Conservation (phyloP, 2,888 invertebrate genomes). For the Trilocha varians region DNA sequence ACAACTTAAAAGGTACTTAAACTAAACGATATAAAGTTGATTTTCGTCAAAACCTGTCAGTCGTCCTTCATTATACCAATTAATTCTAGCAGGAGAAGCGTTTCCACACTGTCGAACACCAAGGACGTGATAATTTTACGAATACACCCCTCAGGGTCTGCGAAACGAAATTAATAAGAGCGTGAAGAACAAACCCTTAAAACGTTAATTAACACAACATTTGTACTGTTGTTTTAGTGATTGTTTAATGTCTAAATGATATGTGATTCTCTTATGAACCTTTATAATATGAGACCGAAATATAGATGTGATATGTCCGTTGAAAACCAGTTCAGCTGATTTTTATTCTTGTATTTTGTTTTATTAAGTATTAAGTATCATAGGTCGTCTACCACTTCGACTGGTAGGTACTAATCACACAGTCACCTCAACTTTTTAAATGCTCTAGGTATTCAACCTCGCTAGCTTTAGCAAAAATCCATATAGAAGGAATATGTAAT, state of each 20-base stretch:
- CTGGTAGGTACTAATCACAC: too few relatives aligned
- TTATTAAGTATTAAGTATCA: neutral
- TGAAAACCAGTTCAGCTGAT: too few relatives aligned
- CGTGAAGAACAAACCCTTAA: neutral
- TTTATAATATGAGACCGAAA: too few relatives aligned
- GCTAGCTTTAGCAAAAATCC: too few relatives aligned
- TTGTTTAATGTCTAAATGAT: too few relatives aligned
- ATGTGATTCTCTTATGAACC: too few relatives aligned
- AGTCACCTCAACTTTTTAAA: too few relatives aligned
- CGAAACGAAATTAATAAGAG: constrained; percentile 1
- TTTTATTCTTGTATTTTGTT: neutral
- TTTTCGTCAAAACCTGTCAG: neutral
- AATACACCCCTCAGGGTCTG: neutral
- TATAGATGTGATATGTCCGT: too few relatives aligned
- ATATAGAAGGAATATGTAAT: too few relatives aligned
- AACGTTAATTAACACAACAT: neutral
- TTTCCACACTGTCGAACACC: neutral
- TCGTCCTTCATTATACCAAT: neutral
- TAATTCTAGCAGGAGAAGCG: neutral
- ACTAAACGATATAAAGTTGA: neutral
- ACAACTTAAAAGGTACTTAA: neutral
- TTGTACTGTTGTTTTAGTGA: neutral
- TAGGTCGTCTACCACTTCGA: too few relatives aligned
- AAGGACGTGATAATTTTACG: neutral
- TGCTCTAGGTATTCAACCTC: too few relatives aligned